Percentiles rank a stretch among this genome's conserved stretches.
Conservation (phyloP, 2,888 invertebrate species). For the Eupithecia tripunctaria region DNA sequence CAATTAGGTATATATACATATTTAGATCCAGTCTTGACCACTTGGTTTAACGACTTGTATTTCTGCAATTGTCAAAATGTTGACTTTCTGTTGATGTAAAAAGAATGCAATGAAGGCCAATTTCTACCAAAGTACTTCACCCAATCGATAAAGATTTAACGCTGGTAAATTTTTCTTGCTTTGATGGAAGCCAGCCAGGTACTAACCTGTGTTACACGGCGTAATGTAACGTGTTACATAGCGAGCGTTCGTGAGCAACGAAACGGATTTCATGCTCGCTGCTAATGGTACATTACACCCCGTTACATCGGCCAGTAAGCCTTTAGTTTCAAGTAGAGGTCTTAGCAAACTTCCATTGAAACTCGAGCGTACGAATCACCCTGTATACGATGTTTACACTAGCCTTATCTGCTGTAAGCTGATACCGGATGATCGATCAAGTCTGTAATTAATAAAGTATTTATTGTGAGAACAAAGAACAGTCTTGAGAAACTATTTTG, state of each 20-base stretch:
- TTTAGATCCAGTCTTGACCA: not conserved
- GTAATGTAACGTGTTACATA: too few species aligned
- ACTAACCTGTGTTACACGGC: too few species aligned
- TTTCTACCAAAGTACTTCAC: not conserved
- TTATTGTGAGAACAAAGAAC: slow-evolving; percentile 25
- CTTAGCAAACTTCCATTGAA: not conserved
- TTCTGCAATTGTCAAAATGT: not conserved
- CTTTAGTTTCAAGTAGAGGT: not conserved
- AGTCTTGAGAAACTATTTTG: slow-evolving; percentile 12
- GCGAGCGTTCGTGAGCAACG: too few species aligned
- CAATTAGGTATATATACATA: too few species aligned
- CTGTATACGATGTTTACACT: slow-evolving; percentile 38
- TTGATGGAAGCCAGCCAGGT: not conserved
- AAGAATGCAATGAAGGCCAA: not conserved
- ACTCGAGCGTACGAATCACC: slow-evolving; percentile 16
- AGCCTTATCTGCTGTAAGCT: slow-evolving; percentile 50
- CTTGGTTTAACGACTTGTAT: not conserved
- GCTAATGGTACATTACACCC: too few species aligned
- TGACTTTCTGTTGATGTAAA: not conserved
- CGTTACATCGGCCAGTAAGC: too few species aligned
- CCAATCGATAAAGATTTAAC: not conserved
- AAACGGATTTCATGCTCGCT: too few species aligned
- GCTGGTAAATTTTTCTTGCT: not conserved
- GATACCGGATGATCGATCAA: slow-evolving; percentile 55
- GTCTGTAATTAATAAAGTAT: slow-evolving; percentile 28